Conservation (phyloP, 1,140 invertebrate genomes). For the Eulimnadia texana region DNA sequence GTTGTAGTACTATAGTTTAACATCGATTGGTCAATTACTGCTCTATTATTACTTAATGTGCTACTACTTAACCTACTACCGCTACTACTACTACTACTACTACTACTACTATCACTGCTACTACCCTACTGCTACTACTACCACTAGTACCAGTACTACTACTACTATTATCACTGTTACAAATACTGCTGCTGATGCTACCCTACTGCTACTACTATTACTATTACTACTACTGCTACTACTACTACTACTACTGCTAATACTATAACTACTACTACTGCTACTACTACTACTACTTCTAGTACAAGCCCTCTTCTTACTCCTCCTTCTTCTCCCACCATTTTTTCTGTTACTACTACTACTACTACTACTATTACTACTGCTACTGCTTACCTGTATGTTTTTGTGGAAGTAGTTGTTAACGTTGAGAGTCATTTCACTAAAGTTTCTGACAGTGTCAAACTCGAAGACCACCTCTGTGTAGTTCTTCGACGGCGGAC, state of each 20-base stretch:
- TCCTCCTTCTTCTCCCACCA: no score
- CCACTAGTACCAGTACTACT: not conserved
- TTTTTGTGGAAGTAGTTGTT: conserved; percentile 48
- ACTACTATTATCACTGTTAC: not conserved
- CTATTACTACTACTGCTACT: no score
- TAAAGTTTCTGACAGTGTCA: conserved; percentile 56
- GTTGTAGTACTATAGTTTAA: not conserved
- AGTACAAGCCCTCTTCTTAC: not conserved
- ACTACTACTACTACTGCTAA: conserved; percentile 13
- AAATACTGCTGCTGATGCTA: not conserved
- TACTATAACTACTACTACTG: not conserved
- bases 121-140: conserved; percentile 34
- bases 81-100: not conserved
- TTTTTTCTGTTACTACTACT: not conserved
- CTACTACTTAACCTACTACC: no score
- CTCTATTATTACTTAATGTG: not conserved
- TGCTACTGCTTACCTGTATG: conserved; percentile 39
- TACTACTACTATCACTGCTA: not conserved
- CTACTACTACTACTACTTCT: not conserved
- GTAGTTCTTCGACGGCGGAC: conserved; percentile 37
- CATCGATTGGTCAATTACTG: not conserved
- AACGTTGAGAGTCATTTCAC: conserved; percentile 50
- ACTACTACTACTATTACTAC: no score
- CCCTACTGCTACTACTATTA: no score
- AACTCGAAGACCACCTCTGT: conserved; percentile 57